These are phyloP conservation scores for Torymus texanus DNA, from an alignment of 2,888 invertebrate genomes.

Conservation along the genomic window DNA sequence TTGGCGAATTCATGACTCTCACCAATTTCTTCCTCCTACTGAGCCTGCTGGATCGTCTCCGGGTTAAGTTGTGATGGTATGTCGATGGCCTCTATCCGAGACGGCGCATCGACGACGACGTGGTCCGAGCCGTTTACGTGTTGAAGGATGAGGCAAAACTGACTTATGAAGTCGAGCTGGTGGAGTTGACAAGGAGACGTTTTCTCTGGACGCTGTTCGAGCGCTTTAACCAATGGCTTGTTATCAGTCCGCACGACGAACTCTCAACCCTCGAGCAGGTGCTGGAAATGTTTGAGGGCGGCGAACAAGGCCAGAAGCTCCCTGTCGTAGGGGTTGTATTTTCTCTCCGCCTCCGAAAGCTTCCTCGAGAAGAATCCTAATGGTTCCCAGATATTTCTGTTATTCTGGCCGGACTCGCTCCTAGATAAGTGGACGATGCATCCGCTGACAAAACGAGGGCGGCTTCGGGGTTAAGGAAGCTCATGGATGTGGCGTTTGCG, in stretches of 20 bases:
- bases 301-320: slow-evolving; percentile 61
- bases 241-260: slow-evolving; percentile 49
- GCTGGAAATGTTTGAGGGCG: slow-evolving; percentile 55
- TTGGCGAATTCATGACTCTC: too few relatives aligned
- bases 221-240: slow-evolving; percentile 28
- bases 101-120: neutral
- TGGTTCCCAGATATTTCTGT: slow-evolving; percentile 25
- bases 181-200: neutral
- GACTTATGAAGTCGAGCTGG: neutral
- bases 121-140: neutral
- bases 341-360: slow-evolving; percentile 54
- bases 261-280: slow-evolving; percentile 53
- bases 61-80: too few relatives aligned
- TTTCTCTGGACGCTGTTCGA: neutral
- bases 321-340: slow-evolving; percentile 60
- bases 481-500: too few relatives aligned
- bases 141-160: neutral
- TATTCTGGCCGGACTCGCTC: slow-evolving; percentile 43
- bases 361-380: slow-evolving; percentile 60
- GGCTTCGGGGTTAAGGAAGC: too few relatives aligned
- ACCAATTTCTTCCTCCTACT: too few relatives aligned
- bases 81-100: neutral
- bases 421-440: too few relatives aligned
- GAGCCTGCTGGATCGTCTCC: too few relatives aligned
- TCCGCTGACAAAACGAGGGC: too few relatives aligned